Evolutionary conservation across 1,140 invertebrate species (phyloP).

Genomic region (Calephelis nemesis): DNA sequence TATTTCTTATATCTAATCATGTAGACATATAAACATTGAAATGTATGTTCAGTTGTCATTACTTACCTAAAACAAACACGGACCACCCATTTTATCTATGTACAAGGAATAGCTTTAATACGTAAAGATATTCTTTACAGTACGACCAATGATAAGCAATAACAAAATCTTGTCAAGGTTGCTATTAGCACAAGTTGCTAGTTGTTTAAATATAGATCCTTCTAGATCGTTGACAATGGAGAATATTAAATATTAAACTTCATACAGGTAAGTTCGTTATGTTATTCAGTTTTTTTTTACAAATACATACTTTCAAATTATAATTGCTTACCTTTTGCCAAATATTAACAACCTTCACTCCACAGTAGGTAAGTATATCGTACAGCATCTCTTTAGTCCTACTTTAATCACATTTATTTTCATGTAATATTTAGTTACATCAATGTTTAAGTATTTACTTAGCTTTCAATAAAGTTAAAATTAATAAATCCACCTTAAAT

Average conservation of each 20-base stretch:
- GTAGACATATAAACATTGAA: conserved; percentile 8
- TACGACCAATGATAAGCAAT: too few species aligned
- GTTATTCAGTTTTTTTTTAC: too few species aligned
- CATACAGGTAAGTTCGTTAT: too few species aligned
- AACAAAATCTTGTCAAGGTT: too few species aligned
- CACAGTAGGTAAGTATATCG: too few species aligned
- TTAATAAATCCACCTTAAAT: background rate
- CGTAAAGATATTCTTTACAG: background rate
- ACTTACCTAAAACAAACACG: conserved; percentile 1
- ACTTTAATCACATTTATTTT: background rate
- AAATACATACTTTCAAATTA: too few species aligned
- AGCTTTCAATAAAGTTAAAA: background rate
- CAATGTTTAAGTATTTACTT: background rate
- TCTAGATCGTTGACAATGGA: too few species aligned
- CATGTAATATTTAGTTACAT: background rate
- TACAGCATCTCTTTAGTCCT: background rate
- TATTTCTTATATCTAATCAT: background rate
- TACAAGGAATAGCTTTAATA: background rate
- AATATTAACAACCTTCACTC: too few species aligned
- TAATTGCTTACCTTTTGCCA: too few species aligned
- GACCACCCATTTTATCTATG: background rate
- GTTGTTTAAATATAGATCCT: too few species aligned
- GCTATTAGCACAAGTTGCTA: too few species aligned
- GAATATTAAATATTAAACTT: too few species aligned
- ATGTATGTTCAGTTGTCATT: conserved; percentile 9